Evolutionary conservation across 2,113 vertebrate genomes (phyloP).

Genomic region (Verasper variegatus): DNA sequence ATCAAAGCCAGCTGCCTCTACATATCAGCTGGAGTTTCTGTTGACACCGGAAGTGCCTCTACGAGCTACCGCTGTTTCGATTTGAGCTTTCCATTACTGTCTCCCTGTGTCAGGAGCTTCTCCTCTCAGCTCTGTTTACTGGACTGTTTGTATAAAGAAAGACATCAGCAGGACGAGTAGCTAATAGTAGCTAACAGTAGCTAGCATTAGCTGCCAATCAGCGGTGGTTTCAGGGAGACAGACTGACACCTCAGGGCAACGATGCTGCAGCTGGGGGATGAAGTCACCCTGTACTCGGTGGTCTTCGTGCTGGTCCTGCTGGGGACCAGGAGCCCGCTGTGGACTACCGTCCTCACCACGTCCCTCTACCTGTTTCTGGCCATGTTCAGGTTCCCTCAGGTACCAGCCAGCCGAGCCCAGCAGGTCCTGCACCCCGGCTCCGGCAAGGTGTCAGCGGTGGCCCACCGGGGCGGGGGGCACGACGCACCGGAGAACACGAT

Average conservation of each 20-base stretch:
- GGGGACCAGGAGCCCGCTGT: constrained; percentile 85
- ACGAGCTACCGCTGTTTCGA: too few relatives aligned
- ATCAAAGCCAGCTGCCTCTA: too few relatives aligned
- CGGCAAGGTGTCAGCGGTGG: constrained; percentile 82
- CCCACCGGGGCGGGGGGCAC: constrained; percentile 91
- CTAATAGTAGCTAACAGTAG: background rate
- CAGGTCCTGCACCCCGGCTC: constrained; percentile 85
- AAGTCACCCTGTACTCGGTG: constrained; percentile 79
- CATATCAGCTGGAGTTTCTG: too few relatives aligned
- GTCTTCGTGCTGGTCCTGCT: constrained; percentile 81
- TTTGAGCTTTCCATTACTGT: too few relatives aligned
- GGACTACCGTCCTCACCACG: constrained; percentile 79
- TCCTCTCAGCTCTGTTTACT: too few relatives aligned
- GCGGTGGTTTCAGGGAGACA: background rate
- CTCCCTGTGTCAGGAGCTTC: background rate
- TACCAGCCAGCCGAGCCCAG: constrained; percentile 76
- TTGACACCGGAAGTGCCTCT: too few relatives aligned
- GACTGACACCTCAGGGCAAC: background rate
- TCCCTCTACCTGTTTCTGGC: constrained; percentile 85
- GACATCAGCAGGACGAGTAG: background rate
- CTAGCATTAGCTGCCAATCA: background rate
- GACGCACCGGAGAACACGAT: constrained; percentile 97
- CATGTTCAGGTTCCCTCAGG: constrained; percentile 86
- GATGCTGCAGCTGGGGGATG: constrained; percentile 84
- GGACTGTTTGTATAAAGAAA: too few relatives aligned